These are phyloP conservation scores for Myathropa florea DNA, from an alignment of 2,888 invertebrate genomes.

Conservation along the genomic window DNA sequence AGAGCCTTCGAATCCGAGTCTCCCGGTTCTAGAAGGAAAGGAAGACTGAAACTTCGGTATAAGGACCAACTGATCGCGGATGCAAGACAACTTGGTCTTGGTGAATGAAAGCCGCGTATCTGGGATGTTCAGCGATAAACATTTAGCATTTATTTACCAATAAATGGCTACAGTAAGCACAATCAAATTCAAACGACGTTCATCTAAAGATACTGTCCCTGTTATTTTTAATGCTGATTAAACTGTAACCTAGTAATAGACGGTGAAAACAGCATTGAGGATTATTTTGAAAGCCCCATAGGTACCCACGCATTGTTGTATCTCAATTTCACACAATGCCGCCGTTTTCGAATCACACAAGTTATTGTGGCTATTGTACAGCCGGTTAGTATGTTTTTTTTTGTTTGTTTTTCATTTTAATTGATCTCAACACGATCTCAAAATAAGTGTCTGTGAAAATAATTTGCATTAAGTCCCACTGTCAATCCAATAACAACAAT, in stretches of 20 bases:
- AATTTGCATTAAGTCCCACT: slow-evolving; percentile 47
- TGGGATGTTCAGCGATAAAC: too few species aligned
- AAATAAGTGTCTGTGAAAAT: slow-evolving; percentile 39
- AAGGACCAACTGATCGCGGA: too few species aligned
- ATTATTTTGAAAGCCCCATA: background rate
- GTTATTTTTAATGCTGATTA: background rate
- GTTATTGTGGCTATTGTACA: slow-evolving; percentile 4
- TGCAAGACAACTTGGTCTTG: too few species aligned
- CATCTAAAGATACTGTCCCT: background rate
- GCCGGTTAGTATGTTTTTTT: slow-evolving; percentile 7
- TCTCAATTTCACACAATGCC: slow-evolving; percentile 25
- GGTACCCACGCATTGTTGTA: slow-evolving; percentile 38
- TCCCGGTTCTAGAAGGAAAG: too few species aligned
- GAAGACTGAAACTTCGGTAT: too few species aligned
- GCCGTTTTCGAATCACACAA: slow-evolving; percentile 21
- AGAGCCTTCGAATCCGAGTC: too few species aligned
- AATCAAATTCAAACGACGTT: background rate
- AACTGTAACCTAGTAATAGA: background rate
- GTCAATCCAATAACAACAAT: slow-evolving; percentile 21
- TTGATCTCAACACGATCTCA: slow-evolving; percentile 35
- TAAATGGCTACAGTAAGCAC: background rate
- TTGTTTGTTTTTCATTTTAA: slow-evolving; percentile 21
- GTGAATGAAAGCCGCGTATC: too few species aligned
- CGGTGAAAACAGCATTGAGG: background rate
- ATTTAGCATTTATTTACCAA: too few species aligned